Evolutionary conservation across 2,888 invertebrate genomes (phyloP).

Genomic region (Alentia gelatinosa): DNA sequence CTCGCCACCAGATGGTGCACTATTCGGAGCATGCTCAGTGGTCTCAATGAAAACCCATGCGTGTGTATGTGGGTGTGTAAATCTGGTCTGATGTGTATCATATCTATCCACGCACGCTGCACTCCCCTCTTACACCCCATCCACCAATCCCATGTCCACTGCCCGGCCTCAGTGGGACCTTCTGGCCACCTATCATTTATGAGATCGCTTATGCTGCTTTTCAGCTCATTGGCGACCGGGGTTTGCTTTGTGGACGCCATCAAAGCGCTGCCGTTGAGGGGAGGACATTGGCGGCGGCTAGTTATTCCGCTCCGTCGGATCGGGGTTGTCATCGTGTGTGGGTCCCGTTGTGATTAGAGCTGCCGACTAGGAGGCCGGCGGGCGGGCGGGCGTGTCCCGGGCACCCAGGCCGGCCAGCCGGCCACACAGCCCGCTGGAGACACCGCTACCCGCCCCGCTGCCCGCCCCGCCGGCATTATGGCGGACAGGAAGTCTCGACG

Average conservation of each 20-base stretch:
- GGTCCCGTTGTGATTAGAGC: not conserved
- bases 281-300: constrained; percentile 37
- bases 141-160: not conserved
- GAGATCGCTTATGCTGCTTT: constrained; percentile 27
- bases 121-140: not conserved
- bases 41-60: not conserved
- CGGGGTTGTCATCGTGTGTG: not conserved
- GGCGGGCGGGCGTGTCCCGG: not conserved
- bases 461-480: no score
- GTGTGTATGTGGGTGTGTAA: not conserved
- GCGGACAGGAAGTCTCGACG: not conserved
- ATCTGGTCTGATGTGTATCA: constrained; percentile 9
- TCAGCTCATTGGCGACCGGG: constrained; percentile 23
- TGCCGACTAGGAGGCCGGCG: not conserved
- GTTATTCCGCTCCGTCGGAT: constrained; percentile 45
- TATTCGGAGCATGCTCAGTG: not conserved
- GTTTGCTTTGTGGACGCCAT: constrained; percentile 3
- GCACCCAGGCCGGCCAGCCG: not conserved
- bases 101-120: not conserved
- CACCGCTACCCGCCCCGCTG: not conserved
- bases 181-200: constrained; percentile 2
- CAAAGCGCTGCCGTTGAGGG: not conserved
- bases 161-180: not conserved
- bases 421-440: not conserved
- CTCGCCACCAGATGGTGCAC: not conserved